Conservation (phyloP, 2,888 invertebrate genomes). For the Mactromeris polynyma region DNA sequence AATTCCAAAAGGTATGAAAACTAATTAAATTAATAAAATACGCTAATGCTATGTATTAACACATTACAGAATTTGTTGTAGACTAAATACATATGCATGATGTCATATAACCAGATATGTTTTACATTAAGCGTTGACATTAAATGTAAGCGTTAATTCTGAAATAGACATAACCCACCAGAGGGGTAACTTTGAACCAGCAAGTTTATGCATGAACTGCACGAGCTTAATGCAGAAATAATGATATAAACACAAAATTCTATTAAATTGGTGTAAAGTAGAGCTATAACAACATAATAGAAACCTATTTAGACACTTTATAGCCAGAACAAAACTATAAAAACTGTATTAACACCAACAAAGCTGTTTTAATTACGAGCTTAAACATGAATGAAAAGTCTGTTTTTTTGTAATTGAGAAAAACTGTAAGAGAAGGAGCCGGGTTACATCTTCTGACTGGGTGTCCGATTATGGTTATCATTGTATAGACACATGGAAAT, state of each 20-base stretch:
- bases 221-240: background rate
- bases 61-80: background rate
- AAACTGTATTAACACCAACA: background rate
- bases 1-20: background rate
- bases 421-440: background rate
- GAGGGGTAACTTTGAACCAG: background rate
- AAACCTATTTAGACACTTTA: background rate
- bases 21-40: background rate
- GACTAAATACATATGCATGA: background rate
- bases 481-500: too few relatives aligned
- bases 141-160: slow-evolving; percentile 3
- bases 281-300: background rate
- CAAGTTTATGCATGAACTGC: background rate
- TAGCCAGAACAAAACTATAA: background rate
- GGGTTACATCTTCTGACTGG: background rate
- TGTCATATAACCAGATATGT: background rate
- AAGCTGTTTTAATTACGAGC: background rate
- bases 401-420: background rate
- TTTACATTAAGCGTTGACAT: background rate
- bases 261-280: slow-evolving; percentile 1
- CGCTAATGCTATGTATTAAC: background rate
- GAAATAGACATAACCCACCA: background rate
- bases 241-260: background rate
- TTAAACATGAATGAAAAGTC: background rate
- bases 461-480: background rate